Conservation (phyloP, 2,888 invertebrate genomes). For the Caradrina kadenii region DNA sequence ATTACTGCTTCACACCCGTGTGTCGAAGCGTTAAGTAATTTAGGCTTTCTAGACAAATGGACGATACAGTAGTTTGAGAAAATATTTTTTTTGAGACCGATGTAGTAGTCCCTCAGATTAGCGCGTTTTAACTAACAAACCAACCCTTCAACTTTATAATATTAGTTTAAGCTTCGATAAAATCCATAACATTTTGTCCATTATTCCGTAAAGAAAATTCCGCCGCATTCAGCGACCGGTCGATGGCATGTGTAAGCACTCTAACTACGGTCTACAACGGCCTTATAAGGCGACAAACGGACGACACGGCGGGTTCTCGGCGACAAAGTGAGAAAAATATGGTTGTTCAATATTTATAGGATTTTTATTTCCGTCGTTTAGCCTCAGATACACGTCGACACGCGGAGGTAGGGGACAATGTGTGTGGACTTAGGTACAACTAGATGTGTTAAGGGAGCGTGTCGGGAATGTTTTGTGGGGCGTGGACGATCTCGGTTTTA, state of each 20-base stretch:
- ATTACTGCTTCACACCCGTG: too few species aligned
- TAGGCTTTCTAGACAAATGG: too few species aligned
- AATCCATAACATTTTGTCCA: background rate
- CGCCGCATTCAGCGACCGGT: conserved; percentile 16
- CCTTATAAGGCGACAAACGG: conserved; percentile 74
- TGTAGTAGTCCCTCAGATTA: too few species aligned
- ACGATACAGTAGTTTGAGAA: too few species aligned
- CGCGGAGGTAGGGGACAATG: conserved; percentile 74
- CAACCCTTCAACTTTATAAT: too few species aligned
- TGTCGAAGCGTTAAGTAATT: too few species aligned
- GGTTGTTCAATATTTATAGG: conserved; percentile 90
- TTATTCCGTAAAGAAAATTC: conserved; percentile 19
- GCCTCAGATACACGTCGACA: conserved; percentile 81
- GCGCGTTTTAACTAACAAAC: too few species aligned
- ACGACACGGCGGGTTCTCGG: conserved; percentile 77
- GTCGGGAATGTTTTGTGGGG: conserved; percentile 26
- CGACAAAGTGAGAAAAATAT: conserved; percentile 90
- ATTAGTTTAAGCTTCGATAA: too few species aligned
- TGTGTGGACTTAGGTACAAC: conserved; percentile 49
- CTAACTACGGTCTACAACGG: conserved; percentile 62
- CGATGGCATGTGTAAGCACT: conserved; percentile 63
- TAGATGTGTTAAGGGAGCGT: conserved; percentile 66
- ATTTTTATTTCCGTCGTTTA: conserved; percentile 89
- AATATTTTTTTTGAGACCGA: too few species aligned
- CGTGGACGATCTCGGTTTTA: background rate